Base-by-base conservation (phyloP, 2,888 invertebrate genomes). In the Theretra japonica region DNA sequence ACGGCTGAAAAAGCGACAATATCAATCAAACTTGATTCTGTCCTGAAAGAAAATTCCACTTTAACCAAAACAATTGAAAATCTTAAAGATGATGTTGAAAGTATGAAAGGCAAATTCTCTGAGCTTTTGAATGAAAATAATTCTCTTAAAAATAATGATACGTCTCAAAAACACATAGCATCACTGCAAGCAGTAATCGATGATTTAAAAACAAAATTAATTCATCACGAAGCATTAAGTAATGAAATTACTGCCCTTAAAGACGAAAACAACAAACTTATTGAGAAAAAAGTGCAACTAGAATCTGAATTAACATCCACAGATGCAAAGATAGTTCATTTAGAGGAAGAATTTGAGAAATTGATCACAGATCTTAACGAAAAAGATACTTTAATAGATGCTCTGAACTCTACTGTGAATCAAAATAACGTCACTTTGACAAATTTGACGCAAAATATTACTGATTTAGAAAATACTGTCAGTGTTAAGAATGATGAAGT, bases 261-360 rank as follows among this genome's bases (percentile, higher is more conserved):
- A 82, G 77, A 85, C 74, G 82, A 92, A 88, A 87, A 88, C 86
- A 68, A 86, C 72, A 77, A 81, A 72, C 74, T 89, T 73, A n/a
- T 75, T 70, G 77, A 86, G 73, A 84, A 70, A 58, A 91, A 90
- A 80, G 59, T 80, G 1, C 75, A 86, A 69, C 74, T 91, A 11
- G 90, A 92, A 82, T 65, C 82, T 19, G 91, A 92, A 75, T 75
- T 93, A 23, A 79, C 85, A 11, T 77, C 83, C 0, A 89, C 90
- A 15, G 89, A 91, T 73, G 71, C 76, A 0, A 94, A 91, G 80
- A 88, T 89, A 25, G 76, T 86, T 6, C 83, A 86, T 70, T 81
- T 95, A 60, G 94, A 95, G 76, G 86, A 88, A 77, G 92, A 93
- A 75, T 86, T 95, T 72, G 86, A 86, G 3, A 88, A 88, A 69